Conservation (phyloP, 1,140 invertebrate genomes). For the Papilio aristodemus region DNA sequence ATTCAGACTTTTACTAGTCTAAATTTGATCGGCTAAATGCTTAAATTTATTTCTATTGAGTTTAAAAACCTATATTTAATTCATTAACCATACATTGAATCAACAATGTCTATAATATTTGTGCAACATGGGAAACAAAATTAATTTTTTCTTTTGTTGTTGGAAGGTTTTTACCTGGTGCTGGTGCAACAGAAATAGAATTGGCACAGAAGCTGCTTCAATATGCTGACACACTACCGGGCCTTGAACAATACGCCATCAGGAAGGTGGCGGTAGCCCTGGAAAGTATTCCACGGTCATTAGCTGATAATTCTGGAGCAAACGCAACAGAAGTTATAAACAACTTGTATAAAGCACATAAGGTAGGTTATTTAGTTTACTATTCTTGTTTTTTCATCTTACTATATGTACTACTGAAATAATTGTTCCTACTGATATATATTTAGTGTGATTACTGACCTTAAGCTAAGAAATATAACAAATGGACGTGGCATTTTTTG, state of each 20-base stretch:
- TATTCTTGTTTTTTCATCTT: not conserved
- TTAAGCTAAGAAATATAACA: too few relatives aligned
- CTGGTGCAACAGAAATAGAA: conserved; percentile 97
- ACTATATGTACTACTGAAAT: too few relatives aligned
- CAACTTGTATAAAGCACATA: conserved; percentile 95
- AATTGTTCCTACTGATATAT: too few relatives aligned
- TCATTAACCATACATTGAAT: too few relatives aligned
- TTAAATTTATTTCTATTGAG: too few relatives aligned
- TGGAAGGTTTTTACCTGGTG: conserved; percentile 93
- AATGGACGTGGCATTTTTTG: too few relatives aligned
- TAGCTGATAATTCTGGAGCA: conserved; percentile 97
- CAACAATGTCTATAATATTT: not conserved
- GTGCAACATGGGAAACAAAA: not conserved
- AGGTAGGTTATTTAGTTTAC: conserved; percentile 69
- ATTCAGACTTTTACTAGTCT: too few relatives aligned
- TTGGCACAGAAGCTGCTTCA: conserved; percentile 91
- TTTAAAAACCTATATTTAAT: too few relatives aligned
- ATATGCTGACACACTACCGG: conserved; percentile 95
- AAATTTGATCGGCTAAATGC: too few relatives aligned
- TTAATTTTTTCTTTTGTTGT: conserved; percentile 35
- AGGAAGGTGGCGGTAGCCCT: conserved; percentile 96
- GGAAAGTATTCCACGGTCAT: conserved; percentile 93
- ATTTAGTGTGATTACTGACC: too few relatives aligned
- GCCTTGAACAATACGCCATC: conserved; percentile 98
- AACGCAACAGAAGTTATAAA: conserved; percentile 94